Percentiles rank a stretch among this genome's conserved stretches.
These are phyloP conservation scores for Dendrolimus kikuchii DNA, from an alignment of 1,140 invertebrate genomes.

Conservation along the genomic window DNA sequence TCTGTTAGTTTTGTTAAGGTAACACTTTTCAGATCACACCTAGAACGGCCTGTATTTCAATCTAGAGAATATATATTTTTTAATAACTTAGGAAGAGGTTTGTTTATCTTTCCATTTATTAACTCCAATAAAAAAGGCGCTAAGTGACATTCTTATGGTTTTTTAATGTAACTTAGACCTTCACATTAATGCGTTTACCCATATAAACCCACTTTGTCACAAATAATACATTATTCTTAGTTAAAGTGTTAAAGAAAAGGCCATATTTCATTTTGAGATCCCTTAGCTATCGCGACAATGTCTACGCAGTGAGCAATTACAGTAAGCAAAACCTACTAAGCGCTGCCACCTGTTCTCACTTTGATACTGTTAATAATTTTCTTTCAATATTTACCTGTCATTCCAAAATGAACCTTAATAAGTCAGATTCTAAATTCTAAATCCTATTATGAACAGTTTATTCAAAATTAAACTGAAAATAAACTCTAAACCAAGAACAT, in stretches of 20 bases:
- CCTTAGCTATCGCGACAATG: constrained; percentile 40
- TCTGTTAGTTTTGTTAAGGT: too few relatives aligned
- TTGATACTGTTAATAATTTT: constrained; percentile 52
- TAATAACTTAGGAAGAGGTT: too few relatives aligned
- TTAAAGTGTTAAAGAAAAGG: constrained; percentile 3
- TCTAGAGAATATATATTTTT: too few relatives aligned
- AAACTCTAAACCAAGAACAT: not conserved
- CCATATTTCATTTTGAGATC: constrained; percentile 23
- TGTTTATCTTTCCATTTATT: too few relatives aligned
- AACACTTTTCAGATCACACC: too few relatives aligned
- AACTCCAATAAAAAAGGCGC: too few relatives aligned
- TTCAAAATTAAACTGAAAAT: constrained; percentile 20
- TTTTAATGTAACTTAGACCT: too few relatives aligned
- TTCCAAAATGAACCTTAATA: not conserved
- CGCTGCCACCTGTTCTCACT: constrained; percentile 58
- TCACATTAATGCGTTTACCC: too few relatives aligned
- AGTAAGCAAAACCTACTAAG: constrained; percentile 47
- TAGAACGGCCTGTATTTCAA: too few relatives aligned
- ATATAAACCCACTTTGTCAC: not conserved
- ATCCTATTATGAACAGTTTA: not conserved
- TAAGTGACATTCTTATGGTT: too few relatives aligned
- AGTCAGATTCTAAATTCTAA: not conserved
- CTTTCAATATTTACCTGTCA: constrained; percentile 13
- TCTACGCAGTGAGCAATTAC: constrained; percentile 55
- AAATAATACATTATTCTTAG: not conserved